A percentile compares a stretch with the other conserved stretches of the same genome.
These are phyloP conservation scores for Muntiacus reevesi DNA, from an alignment of 2,113 vertebrate genomes.

Conservation along the genomic window DNA sequence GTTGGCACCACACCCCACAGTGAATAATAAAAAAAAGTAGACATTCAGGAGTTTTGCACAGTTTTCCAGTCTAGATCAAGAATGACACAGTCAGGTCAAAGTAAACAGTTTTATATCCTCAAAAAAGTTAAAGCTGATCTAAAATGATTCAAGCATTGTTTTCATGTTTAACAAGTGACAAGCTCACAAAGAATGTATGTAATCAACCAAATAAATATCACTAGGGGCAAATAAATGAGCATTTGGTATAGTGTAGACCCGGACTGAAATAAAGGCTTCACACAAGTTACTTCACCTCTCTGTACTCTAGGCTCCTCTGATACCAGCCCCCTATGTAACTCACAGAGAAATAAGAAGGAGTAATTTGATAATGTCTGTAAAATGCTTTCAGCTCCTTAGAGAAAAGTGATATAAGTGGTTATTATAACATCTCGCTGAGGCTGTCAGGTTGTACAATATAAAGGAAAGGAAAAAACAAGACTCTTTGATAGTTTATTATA, in stretches of 20 bases:
- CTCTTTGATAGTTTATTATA: conserved; percentile 43
- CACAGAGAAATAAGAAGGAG: not conserved
- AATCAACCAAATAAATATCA: conserved; percentile 48
- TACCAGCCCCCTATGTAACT: not conserved
- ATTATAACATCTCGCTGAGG: conserved; percentile 50
- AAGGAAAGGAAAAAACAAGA: conserved; percentile 46
- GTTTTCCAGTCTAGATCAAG: not conserved
- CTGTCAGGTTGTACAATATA: conserved; percentile 20
- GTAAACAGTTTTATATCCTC: conserved; percentile 11
- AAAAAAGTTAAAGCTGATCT: conserved; percentile 9
- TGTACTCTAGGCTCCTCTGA: not conserved
- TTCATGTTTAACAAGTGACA: conserved; percentile 48
- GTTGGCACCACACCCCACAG: not conserved
- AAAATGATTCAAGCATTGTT: conserved; percentile 3
- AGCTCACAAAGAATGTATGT: conserved; percentile 36
- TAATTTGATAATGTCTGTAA: conserved; percentile 45
- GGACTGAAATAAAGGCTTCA: conserved; percentile 25
- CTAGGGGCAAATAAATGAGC: conserved; percentile 25
- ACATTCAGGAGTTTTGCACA: not conserved
- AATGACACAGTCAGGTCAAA: conserved; percentile 21
- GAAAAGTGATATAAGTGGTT: conserved; percentile 59
- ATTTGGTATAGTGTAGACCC: not conserved
- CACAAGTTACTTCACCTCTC: conserved; percentile 16
- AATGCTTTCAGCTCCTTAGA: conserved; percentile 38
- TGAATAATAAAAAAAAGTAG: not conserved